phyloP scores from a whole-genome alignment of 2,113 vertebrate species.

The Paratilapia polleni region DNA sequence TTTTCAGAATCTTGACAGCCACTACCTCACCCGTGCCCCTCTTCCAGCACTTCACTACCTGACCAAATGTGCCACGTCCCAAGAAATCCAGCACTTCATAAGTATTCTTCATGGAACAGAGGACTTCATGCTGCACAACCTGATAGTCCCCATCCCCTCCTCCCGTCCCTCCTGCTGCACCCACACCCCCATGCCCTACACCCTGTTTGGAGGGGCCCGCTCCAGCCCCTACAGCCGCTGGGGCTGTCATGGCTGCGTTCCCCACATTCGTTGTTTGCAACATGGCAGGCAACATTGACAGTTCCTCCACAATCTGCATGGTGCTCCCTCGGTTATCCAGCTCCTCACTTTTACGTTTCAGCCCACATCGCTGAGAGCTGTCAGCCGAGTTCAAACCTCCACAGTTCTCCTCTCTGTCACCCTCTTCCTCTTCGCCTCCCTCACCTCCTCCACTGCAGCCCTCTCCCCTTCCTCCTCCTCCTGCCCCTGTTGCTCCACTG shows the following conservation, averaged over 20 bases:
- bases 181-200: slow-evolving; percentile 80
- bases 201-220: slow-evolving; percentile 84
- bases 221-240: slow-evolving; percentile 67
- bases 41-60: slow-evolving; percentile 99
- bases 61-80: slow-evolving; percentile 96
- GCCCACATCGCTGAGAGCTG: slow-evolving; percentile 92
- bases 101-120: slow-evolving; percentile 97
- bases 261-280: slow-evolving; percentile 91
- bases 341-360: slow-evolving; percentile 99
- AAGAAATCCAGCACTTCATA: slow-evolving; percentile 98
- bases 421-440: slow-evolving; percentile 62
- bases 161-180: slow-evolving; percentile 83
- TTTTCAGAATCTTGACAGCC: slow-evolving; percentile 98
- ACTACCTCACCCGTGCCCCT: slow-evolving; percentile 95
- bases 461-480: slow-evolving; percentile 81
- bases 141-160: slow-evolving; percentile 95
- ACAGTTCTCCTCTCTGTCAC: slow-evolving; percentile 73
- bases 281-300: slow-evolving; percentile 97
- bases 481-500: slow-evolving; percentile 80
- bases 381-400: slow-evolving; percentile 85
- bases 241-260: slow-evolving; percentile 87
- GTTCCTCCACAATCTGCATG: slow-evolving; percentile 99
- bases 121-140: slow-evolving; percentile 95
- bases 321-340: slow-evolving; percentile 88
- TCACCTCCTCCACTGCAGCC: slow-evolving; percentile 71